These are phyloP conservation scores for Lycocorax pyrrhopterus DNA, from an alignment of 2,113 vertebrate genomes.

Conservation along the genomic window DNA sequence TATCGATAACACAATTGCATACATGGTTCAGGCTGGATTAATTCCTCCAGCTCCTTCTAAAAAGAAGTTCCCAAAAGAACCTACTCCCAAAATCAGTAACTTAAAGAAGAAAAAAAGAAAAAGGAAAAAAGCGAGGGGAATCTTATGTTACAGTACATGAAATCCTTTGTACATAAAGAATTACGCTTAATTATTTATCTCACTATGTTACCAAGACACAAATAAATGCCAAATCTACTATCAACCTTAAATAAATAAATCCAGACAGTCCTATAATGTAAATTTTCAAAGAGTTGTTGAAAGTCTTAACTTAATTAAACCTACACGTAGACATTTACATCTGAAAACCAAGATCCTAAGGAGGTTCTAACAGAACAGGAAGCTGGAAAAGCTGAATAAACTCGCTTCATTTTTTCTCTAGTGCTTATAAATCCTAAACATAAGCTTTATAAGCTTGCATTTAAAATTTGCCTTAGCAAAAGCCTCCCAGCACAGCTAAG, in stretches of 20 bases:
- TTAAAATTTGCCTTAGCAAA: not conserved
- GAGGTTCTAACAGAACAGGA: not conserved
- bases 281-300: not conserved
- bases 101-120: not conserved
- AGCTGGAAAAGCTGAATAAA: not conserved
- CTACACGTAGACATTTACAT: not conserved
- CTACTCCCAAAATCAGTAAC: not conserved
- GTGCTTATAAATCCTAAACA: not conserved
- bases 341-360: not conserved
- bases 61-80: not conserved
- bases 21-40: not conserved
- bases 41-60: not conserved
- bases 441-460: not conserved
- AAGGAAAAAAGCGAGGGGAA: fast-evolving
- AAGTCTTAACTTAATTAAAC: not conserved
- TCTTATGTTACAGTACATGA: not conserved
- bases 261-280: not conserved
- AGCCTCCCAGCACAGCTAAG: not conserved
- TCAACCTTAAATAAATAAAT: not conserved
- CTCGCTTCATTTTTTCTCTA: fast-evolving
- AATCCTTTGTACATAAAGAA: not conserved
- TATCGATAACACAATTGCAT: fast-evolving
- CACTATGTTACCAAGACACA: not conserved
- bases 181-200: not conserved
- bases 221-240: not conserved